Conservation (phyloP, 1,140 invertebrate species). For the Chironomus tepperi region DNA sequence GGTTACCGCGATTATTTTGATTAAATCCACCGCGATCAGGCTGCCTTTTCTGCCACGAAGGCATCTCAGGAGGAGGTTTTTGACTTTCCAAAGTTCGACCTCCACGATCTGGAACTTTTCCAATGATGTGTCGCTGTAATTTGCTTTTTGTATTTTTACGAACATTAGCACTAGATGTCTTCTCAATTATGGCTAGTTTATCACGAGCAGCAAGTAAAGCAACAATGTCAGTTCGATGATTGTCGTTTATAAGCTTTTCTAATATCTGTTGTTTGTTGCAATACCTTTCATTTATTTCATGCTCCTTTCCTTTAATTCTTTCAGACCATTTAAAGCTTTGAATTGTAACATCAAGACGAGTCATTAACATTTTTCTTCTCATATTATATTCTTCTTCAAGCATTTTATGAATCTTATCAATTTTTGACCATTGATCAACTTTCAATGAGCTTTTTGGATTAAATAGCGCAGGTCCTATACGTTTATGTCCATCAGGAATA, state of each 20-base stretch:
- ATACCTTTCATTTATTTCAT: conserved; percentile 62
- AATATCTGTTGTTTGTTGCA: conserved; percentile 56
- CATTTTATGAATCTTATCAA: conserved; percentile 59
- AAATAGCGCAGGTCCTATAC: conserved; percentile 69
- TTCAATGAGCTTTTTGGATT: conserved; percentile 53
- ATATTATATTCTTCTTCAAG: conserved; percentile 74
- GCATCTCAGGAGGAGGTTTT: conserved; percentile 91
- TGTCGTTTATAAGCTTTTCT: conserved; percentile 34
- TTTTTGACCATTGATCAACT: conserved; percentile 70
- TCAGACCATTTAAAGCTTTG: conserved; percentile 94
- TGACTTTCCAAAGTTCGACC: conserved; percentile 81
- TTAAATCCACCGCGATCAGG: conserved; percentile 21
- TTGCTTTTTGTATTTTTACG: conserved; percentile 69
- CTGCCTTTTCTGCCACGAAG: conserved; percentile 62
- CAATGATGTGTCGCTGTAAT: conserved; percentile 82
- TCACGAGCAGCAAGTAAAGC: conserved; percentile 73
- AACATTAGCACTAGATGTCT: conserved; percentile 73
- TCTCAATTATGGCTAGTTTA: conserved; percentile 74
- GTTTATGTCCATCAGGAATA: conserved; percentile 33
- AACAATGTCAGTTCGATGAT: conserved; percentile 57
- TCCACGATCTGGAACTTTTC: conserved; percentile 78
- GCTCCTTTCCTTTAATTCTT: conserved; percentile 59
- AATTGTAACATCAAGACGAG: conserved; percentile 86
- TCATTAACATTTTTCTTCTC: conserved; percentile 78
- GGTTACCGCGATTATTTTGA: conserved; percentile 29